phyloP scores from a whole-genome alignment of 1,140 invertebrate genomes.

The Zophobas morio region DNA sequence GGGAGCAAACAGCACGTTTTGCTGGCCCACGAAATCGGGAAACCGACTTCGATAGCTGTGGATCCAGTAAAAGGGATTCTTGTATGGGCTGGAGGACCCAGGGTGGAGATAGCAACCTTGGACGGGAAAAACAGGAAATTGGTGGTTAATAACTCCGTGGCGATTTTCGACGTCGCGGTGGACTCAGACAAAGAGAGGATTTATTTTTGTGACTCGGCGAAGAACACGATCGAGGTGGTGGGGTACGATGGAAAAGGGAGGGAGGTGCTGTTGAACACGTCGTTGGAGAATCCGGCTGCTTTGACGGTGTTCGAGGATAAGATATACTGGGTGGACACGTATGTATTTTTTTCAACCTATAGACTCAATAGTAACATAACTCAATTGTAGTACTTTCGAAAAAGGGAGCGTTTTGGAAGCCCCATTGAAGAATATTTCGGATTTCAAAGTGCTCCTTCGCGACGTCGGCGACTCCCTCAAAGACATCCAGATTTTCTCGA shows the following conservation, averaged over 20 bases:
- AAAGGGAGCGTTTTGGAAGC: constrained; percentile 78
- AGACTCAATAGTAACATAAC: not conserved
- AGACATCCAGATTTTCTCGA: constrained; percentile 78
- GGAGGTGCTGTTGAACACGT: constrained; percentile 74
- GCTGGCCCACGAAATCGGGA: constrained; percentile 78
- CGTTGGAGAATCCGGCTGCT: constrained; percentile 84
- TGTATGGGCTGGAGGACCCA: constrained; percentile 76
- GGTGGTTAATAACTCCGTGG: constrained; percentile 71
- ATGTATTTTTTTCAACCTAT: constrained; percentile 49
- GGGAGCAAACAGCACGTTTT: constrained; percentile 86
- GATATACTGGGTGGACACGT: constrained; percentile 91
- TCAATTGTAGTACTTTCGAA: constrained; percentile 71
- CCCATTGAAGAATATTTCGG: constrained; percentile 73
- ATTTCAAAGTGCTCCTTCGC: constrained; percentile 72
- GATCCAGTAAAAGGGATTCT: constrained; percentile 76
- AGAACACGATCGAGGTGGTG: constrained; percentile 87
- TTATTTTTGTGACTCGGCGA: constrained; percentile 92
- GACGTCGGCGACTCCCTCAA: constrained; percentile 79
- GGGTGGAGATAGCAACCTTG: constrained; percentile 72
- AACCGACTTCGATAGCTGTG: constrained; percentile 77
- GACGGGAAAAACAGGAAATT: constrained; percentile 73
- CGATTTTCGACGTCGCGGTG: constrained; percentile 74
- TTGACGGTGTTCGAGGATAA: constrained; percentile 81
- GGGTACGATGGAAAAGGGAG: constrained; percentile 81
- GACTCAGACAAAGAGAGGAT: constrained; percentile 71